Base-by-base conservation (phyloP, 2,888 invertebrate species). In the Nephrotoma flavescens region DNA sequence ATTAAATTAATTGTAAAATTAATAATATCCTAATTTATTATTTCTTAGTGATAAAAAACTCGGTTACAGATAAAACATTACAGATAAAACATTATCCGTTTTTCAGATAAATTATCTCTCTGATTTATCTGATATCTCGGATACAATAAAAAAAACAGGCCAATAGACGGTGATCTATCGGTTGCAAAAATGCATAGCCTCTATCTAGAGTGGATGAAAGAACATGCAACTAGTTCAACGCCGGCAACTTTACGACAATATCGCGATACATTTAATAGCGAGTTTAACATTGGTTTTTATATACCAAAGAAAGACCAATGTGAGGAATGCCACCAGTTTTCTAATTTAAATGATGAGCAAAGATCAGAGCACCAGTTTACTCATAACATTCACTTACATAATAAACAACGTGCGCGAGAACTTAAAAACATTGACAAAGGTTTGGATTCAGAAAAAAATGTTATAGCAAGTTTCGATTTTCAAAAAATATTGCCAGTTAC, bases 381-480 rank as follows among this genome's bases (percentile, higher is more conserved):
- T 52, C 15, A 52, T 52, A 31, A 71, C 31, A 52, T 71, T 7
- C 71, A 71, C 31, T 71, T 71, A 31, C 71, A 71, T 31, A 19
- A 71, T 71, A 31, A 71, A 71, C 19, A 71, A 71, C 9, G 31
- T 7, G 71, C 71, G 2, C 6, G 71, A 71, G 31, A 31, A 31
- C 71, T 71, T 31, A 71, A 31, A 71, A 71, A 47, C 12, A 12
- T 12, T 47, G 47, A 47, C 0, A 47, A 47, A 44, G 7, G 7
- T 86, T 86, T 86, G 41, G 86, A 86, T 19, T 45, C 19, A 15
- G 31, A 42, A 6, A 19, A 83, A 12, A 45, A n/a, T 19, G 9
- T 86, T 9, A 12, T 71, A 84, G 88, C 88, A 86, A 86, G 87
- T n/a, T 88, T 88, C 86, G 88, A 89, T 86, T 88, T 89, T 86